Percentiles rank a stretch among this genome's conserved stretches.
Conservation (phyloP, 2,888 invertebrate species). For the Eristalis arbustorum region DNA sequence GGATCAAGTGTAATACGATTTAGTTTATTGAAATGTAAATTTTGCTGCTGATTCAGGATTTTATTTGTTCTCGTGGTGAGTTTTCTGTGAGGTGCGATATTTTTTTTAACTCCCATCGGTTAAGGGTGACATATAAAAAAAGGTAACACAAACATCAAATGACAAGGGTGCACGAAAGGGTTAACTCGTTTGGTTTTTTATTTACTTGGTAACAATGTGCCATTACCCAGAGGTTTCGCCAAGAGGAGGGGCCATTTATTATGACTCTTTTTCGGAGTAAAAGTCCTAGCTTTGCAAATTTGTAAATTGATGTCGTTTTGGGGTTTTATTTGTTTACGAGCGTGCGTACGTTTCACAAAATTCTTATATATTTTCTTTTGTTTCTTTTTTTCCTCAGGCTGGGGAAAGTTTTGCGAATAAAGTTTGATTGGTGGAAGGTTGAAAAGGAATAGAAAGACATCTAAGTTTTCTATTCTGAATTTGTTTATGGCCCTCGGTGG, state of each 20-base stretch:
- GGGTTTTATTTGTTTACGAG: conserved; percentile 33
- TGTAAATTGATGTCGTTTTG: conserved; percentile 69
- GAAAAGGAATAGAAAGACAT: neutral
- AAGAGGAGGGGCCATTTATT: conserved; percentile 33
- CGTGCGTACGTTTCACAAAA: neutral
- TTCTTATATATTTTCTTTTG: neutral
- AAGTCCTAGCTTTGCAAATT: conserved; percentile 64
- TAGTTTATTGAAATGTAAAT: conserved; percentile 80
- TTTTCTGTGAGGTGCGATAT: conserved; percentile 41
- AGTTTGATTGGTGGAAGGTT: neutral
- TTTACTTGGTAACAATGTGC: conserved; percentile 44
- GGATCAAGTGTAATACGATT: conserved; percentile 72
- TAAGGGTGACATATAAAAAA: conserved; percentile 36
- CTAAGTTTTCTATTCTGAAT: neutral
- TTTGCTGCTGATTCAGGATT: conserved; percentile 79
- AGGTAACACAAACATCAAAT: conserved; percentile 17
- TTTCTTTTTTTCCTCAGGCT: neutral
- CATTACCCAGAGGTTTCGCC: conserved; percentile 21
- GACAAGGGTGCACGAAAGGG: conserved; percentile 19
- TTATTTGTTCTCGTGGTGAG: conserved; percentile 67
- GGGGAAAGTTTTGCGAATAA: neutral
- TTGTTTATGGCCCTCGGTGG: too few species aligned
- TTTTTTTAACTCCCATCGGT: conserved; percentile 24
- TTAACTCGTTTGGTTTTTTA: conserved; percentile 40
- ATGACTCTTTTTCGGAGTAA: neutral